Base-by-base conservation (phyloP, 2,797 vertebrate genomes). In the Margarornis squamiger region DNA sequence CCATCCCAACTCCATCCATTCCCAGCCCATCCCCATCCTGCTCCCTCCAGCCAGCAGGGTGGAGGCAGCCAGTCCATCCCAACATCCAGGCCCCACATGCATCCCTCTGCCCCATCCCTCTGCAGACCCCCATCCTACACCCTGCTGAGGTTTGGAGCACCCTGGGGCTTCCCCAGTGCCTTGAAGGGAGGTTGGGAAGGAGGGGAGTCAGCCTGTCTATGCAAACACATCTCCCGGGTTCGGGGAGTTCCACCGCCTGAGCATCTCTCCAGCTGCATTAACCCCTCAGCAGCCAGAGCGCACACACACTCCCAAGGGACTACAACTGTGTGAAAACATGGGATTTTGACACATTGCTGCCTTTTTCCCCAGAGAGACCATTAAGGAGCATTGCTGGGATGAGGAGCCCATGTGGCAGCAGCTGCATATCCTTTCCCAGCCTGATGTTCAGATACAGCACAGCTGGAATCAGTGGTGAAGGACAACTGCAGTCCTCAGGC, bases 61-160 rank as follows among this genome's bases (percentile, higher is more conserved):
- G 66, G 52, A 52, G 51, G 51, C 70, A 85, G 70, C 10, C 12
- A 3, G 86, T 20, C 75, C 67, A 15, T 7, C 43, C 26, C 3
- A 2, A 20, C 3, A 41, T 27, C 6, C 3, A 19, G n/a, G 29
- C 7, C 49, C 9, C 36, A 18, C 11, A 2, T 0, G 4, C 26
- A 32, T 15, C 59, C 54, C 51, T 16, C 14, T 57, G 63, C 14
- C 52, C 72, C 49, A 10, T 9, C 30, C 43, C 67, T 52, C 29
- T 0, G 0, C 66, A 12, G 38, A 51, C 45, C 24, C 32, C 34
- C 65, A 62, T 41, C 58, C 83, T 23, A 29, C 27, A 7, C 38
- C 54, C 90, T 36, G 32, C 48, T 0, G 1, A n/a, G 8, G 6
- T 63, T 8, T 19, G 46, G 63, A 46, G 45, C 54, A 87, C 48